phyloP scores from a whole-genome alignment of 2,113 vertebrate genomes.

The Promerops cafer region DNA sequence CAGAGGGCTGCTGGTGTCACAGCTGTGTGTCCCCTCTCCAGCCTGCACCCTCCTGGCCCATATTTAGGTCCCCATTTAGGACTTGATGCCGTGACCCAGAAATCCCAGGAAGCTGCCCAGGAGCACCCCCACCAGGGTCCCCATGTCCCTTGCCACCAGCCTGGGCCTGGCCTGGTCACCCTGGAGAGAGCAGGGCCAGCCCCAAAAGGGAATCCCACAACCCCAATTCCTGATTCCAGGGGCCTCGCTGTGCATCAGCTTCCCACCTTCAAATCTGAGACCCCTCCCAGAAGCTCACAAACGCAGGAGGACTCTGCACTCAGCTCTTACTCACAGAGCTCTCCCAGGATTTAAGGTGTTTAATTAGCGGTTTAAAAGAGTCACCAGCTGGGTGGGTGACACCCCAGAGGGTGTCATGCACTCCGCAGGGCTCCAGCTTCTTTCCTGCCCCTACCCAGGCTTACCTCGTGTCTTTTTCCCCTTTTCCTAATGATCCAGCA shows the following conservation, averaged over 20 bases:
- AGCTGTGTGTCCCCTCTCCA: not conserved
- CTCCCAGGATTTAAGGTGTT: not conserved
- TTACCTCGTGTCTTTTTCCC: not conserved
- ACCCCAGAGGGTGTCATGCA: not conserved
- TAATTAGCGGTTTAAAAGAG: conserved; percentile 14
- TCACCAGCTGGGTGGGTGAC: conserved; percentile 23
- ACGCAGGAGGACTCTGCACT: not conserved
- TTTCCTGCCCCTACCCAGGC: not conserved
- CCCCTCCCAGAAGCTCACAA: conserved; percentile 40
- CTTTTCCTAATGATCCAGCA: not conserved
- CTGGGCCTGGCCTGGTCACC: not conserved
- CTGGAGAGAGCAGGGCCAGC: not conserved
- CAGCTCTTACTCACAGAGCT: conserved; percentile 22
- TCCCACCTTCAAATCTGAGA: not conserved
- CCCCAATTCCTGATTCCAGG: not conserved
- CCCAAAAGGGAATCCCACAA: not conserved
- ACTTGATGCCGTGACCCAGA: accelerated
- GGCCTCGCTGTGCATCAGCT: not conserved
- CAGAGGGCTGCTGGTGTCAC: not conserved
- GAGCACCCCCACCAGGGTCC: not conserved
- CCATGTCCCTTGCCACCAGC: not conserved
- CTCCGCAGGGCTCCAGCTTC: not conserved
- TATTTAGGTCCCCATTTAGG: not conserved
- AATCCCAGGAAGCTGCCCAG: not conserved
- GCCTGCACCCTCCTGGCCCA: accelerated